Percentiles rank a stretch among this genome's conserved stretches.
Conservation (phyloP, 1,140 invertebrate genomes). For the Propsilocerus akamusi region DNA sequence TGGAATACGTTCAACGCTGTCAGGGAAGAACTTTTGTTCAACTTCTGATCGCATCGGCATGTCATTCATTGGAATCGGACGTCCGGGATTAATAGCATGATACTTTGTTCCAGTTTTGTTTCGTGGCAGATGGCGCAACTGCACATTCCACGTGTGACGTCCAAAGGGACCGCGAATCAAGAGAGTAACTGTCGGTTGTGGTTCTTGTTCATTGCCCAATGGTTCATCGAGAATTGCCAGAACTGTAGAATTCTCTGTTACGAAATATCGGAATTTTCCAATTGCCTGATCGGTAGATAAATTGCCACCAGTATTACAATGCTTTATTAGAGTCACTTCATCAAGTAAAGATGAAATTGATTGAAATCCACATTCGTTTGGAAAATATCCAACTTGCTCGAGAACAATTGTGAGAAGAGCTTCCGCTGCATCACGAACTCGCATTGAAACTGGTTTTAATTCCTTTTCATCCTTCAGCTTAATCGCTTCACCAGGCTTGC, state of each 20-base stretch:
- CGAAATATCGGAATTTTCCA: conserved; percentile 68
- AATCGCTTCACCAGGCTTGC: conserved; percentile 71
- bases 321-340: conserved; percentile 64
- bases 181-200: conserved; percentile 53
- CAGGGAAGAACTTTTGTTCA: conserved; percentile 63
- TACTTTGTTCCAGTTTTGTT: conserved; percentile 55
- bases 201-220: conserved; percentile 60
- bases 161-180: conserved; percentile 82
- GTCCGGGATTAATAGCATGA: conserved; percentile 48
- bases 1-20: conserved; percentile 59
- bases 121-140: conserved; percentile 61
- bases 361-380: conserved; percentile 64
- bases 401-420: conserved; percentile 75
- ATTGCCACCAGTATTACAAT: conserved; percentile 36
- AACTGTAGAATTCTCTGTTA: conserved; percentile 75
- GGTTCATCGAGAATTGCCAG: conserved; percentile 82
- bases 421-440: conserved; percentile 90
- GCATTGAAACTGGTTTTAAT: conserved; percentile 86
- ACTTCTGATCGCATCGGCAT: conserved; percentile 35
- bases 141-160: conserved; percentile 85
- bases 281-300: conserved; percentile 19
- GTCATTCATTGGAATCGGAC: conserved; percentile 60
- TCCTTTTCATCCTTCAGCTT: conserved; percentile 94
- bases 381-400: conserved; percentile 78
- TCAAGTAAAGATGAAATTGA: conserved; percentile 73